These are phyloP conservation scores for Mustela nigripes DNA, from an alignment of 2,113 vertebrate genomes.

Conservation along the genomic window DNA sequence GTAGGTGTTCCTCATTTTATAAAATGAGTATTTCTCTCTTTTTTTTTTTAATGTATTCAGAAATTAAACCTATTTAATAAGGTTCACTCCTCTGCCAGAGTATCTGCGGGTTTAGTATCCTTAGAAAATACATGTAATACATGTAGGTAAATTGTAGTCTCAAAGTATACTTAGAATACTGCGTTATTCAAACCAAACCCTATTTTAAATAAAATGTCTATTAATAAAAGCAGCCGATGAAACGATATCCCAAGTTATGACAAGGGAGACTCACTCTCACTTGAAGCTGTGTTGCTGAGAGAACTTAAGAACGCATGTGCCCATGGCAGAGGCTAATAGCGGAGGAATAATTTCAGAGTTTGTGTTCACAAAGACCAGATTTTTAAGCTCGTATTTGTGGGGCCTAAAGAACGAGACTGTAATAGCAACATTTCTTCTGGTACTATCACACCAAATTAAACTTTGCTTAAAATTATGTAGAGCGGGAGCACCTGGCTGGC, in stretches of 20 bases:
- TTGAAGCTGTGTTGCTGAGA: constrained; percentile 15
- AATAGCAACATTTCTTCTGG: neutral
- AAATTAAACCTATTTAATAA: constrained; percentile 56
- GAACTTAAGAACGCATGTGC: neutral
- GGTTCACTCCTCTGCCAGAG: constrained; percentile 57
- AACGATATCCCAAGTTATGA: constrained; percentile 59
- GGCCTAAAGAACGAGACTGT: neutral
- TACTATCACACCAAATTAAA: neutral
- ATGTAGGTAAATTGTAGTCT: constrained; percentile 17
- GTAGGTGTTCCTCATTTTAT: neutral
- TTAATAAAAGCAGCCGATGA: constrained; percentile 59
- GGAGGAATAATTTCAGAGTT: too few species aligned
- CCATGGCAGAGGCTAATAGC: neutral
- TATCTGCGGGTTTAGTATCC: constrained; percentile 64
- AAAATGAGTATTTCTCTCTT: neutral
- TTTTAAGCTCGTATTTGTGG: neutral
- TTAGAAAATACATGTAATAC: constrained; percentile 39
- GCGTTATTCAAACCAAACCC: constrained; percentile 52
- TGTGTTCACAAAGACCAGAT: neutral
- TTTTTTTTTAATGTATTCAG: neutral
- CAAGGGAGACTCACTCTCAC: constrained; percentile 6
- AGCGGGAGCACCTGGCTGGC: neutral
- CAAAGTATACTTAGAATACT: constrained; percentile 55
- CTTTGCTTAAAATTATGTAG: neutral
- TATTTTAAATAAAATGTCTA: constrained; percentile 51